Conservation (phyloP, 2,113 vertebrate species). For the Ranitomeya imitator region DNA sequence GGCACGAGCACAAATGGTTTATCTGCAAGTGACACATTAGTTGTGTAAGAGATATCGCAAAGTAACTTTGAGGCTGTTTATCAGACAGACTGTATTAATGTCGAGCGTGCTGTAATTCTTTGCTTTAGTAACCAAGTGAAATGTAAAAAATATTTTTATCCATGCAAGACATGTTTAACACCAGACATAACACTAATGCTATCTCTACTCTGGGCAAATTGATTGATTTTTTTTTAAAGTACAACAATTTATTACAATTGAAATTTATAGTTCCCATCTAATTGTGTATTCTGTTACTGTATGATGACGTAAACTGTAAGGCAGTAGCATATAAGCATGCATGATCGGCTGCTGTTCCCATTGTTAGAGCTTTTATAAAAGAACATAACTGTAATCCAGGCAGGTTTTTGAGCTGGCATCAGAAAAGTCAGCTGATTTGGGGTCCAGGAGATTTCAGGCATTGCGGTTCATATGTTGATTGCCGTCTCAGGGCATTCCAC, state of each 20-base stretch:
- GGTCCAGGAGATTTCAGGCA: no score
- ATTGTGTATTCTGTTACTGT: slow-evolving; percentile 7
- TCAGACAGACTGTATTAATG: slow-evolving; percentile 50
- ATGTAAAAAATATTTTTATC: slow-evolving; percentile 50
- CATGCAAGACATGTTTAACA: slow-evolving; percentile 47
- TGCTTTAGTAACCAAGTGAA: slow-evolving; percentile 49
- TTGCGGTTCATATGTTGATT: no score
- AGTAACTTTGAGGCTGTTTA: slow-evolving; percentile 35
- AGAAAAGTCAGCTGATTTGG: no score
- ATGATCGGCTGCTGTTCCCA: no score
- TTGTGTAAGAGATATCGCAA: slow-evolving; percentile 49
- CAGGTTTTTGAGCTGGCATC: no score
- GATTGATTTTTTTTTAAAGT: slow-evolving; percentile 32
- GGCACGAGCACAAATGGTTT: slow-evolving; percentile 30
- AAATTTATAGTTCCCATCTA: slow-evolving; percentile 12
- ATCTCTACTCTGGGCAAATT: not conserved
- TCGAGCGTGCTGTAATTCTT: slow-evolving; percentile 33
- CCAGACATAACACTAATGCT: not conserved
- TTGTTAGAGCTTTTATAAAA: no score
- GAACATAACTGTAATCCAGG: no score
- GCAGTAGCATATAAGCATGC: not conserved
- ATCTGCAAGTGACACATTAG: slow-evolving; percentile 45
- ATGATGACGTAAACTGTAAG: not conserved
- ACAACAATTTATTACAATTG: slow-evolving; percentile 12
- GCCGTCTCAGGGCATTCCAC: no score